Evolutionary conservation across 2,113 vertebrate species (phyloP), one percentile per base, ranked within the genome.

Genomic region (Percina caprodes): DNA sequence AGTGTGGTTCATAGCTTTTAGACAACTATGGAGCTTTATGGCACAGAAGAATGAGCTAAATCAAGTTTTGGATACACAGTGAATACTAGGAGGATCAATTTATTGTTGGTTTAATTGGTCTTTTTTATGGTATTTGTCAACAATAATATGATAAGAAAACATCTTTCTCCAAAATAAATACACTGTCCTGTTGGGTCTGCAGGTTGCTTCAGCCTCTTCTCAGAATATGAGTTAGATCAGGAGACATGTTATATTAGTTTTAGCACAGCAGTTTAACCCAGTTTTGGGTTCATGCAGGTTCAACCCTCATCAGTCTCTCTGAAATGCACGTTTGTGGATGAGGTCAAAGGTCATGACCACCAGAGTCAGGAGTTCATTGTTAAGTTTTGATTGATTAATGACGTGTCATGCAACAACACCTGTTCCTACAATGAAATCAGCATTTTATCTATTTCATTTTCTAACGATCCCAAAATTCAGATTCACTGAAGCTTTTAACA

Each of bases 381-480:
- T 93, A 73, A 79, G 61, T 80, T 89, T 49, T 82, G 86, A 88
- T 79, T 93, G 91, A 94, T 94, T 86, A 88, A 94, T 92, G 87
- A 74, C 0, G 49, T 91, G 93, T 89, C 92, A 88, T 6, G 6
- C 78, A 12, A 42, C 69, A 6, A 74, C 92, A 93, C 90, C 90
- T 93, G 91, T 94, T 92, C 88, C 76, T 66, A 69, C 42, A 59
- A 74, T 19, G 21, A 90, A 80, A 87, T 83, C 77, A 83, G 51
- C 83, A 80, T 62, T 72, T 85, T 62, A 86, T 81, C 80, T 58
- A 48, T 51, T 86, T 77, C 23, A 72, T 74, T 54, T 63, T 35
- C 55, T 24, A 54, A 73, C 82, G 13, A 67, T 61, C 30, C 45
- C 30, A 6, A 3, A 54, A 59, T 54, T 80, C 33, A 69, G 51